Base-by-base conservation (phyloP, 2,113 vertebrate genomes). In the Brachirus orientalis region DNA sequence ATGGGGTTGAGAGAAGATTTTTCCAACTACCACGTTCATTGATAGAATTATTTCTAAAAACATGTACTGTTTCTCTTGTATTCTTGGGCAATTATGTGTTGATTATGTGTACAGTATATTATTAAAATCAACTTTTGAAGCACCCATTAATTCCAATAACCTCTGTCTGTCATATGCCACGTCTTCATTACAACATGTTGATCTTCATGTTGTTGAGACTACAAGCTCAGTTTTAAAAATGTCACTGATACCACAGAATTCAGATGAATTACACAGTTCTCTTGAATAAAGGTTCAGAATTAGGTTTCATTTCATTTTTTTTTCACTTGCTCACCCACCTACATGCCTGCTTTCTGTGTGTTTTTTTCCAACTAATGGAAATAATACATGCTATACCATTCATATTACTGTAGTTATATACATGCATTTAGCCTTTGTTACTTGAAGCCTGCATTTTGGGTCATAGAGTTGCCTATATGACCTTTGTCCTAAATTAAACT, bases 171-270 rank as follows among this genome's bases (percentile, higher is more conserved):
- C n/a, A n/a, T n/a, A n/a, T n/a, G n/a, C n/a, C 17, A 47, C 45
- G 28, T n/a, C 51, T 13, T 37, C 45, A 38, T 55, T 8, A 0
- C 17, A 11, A 7, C 4, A 41, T 50, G 37, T n/a, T 47, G 19
- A 45, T 4, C 0, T 20, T 61, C 11, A 60, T 37, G 44, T 35
- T 47, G 17, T 10, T 14, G 20, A 61, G 6, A 37, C 13, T 48
- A 22, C 6, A 36, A 22, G 14, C 43, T 0, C 3, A 56, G 56
- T 67, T 45, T 63, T 35, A 62, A 8, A 35, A 2, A 18, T 19
- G 33, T 19, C 40, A 56, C 35, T n/a, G 18, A 28, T 69, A 63
- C 53, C 58, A 59, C 40, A 48, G 8, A 36, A 53, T 63, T 40
- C 14, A 28, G 2, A 3, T 22, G 37, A 47, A 46, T 18, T 43